phyloP scores from a whole-genome alignment of 1,140 invertebrate species.

The Conus betulinus region DNA sequence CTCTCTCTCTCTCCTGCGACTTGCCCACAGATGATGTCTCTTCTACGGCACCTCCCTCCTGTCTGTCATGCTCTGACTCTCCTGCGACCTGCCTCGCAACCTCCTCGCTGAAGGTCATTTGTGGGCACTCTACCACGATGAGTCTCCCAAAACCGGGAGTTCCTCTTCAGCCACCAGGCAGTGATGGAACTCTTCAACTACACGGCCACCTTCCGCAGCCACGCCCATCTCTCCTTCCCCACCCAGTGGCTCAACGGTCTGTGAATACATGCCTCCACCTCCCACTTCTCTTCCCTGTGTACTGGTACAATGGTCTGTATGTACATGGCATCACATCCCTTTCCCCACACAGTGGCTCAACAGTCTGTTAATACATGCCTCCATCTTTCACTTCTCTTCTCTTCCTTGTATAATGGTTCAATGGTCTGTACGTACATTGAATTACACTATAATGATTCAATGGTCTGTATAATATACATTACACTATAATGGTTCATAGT shows the following conservation, averaged over 20 bases:
- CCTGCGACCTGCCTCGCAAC: slow-evolving; percentile 79
- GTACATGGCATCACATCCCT: no score
- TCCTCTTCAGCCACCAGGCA: slow-evolving; percentile 79
- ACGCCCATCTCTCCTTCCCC: slow-evolving; percentile 85
- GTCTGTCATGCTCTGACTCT: slow-evolving; percentile 80
- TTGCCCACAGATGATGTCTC: slow-evolving; percentile 75
- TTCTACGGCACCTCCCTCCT: slow-evolving; percentile 87
- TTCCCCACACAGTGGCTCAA: no score
- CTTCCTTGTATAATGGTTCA: no score
- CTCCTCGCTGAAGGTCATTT: slow-evolving; percentile 78
- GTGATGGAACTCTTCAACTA: slow-evolving; percentile 84
- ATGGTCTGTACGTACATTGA: no score
- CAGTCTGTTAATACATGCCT: no score
- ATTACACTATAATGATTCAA: no score
- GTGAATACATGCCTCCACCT: no score
- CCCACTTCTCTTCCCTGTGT: no score
- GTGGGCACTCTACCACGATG: slow-evolving; percentile 90
- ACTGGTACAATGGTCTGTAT: no score
- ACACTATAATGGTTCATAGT: no score
- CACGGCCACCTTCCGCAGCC: slow-evolving; percentile 86
- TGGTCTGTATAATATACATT: no score
- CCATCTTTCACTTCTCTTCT: no score
- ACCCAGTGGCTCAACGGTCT: slow-evolving; percentile 82
- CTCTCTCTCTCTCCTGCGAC: neutral
- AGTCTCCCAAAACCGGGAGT: slow-evolving; percentile 88